Conservation (phyloP, 2,797 vertebrate genomes). For the Pangasius larnaudii region DNA sequence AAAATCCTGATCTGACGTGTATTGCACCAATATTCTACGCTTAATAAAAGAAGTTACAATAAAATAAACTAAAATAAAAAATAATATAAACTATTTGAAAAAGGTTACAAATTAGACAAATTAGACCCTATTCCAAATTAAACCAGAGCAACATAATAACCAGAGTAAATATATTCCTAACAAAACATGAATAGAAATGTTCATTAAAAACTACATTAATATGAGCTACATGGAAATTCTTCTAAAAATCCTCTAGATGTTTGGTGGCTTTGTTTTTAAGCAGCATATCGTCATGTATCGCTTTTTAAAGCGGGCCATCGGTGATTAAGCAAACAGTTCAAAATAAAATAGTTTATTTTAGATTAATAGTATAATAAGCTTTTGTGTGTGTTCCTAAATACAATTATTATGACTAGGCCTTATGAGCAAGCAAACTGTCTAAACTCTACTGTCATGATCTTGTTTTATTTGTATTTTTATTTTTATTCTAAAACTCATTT, state of each 20-base stretch:
- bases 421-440: background rate
- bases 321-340: background rate
- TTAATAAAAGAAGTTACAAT: background rate
- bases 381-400: background rate
- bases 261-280: background rate
- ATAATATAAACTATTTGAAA: background rate
- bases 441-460: background rate
- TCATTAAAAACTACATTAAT: background rate
- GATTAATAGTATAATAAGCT: background rate
- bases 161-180: background rate
- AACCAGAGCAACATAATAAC: background rate
- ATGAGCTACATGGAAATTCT: background rate
- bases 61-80: background rate
- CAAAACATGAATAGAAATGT: background rate
- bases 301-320: background rate
- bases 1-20: background rate
- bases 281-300: background rate
- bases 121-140: background rate
- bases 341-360: background rate
- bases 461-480: background rate
- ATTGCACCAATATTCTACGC: background rate
- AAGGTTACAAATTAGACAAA: background rate
- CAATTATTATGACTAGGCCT: constrained; percentile 3
- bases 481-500: background rate
- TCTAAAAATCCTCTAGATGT: no score